Percentiles rank a stretch among this genome's conserved stretches.
These are phyloP conservation scores for Caenorhabditis latens DNA, from an alignment of 1,140 invertebrate genomes.

Conservation along the genomic window DNA sequence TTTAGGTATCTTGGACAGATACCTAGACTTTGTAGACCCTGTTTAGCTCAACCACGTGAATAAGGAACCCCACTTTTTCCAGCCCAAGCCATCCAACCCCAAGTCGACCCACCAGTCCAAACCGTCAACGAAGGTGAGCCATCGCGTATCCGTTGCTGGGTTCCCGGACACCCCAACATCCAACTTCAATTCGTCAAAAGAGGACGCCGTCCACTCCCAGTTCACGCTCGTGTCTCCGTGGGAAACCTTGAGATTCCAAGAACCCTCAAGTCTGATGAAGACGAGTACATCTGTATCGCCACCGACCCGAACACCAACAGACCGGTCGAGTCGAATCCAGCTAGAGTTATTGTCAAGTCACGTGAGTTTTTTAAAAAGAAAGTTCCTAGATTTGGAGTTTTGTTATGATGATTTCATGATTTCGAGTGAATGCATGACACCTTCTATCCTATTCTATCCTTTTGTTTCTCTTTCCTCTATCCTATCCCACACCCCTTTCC, in stretches of 20 bases:
- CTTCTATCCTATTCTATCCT: slow-evolving; percentile 13
- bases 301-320: slow-evolving; percentile 70
- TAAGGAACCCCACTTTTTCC: neutral
- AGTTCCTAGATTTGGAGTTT: no score
- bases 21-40: no score
- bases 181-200: slow-evolving; percentile 59
- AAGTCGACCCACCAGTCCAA: slow-evolving; percentile 65
- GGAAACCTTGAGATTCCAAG: slow-evolving; percentile 65
- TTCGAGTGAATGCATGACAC: neutral
- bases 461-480: neutral
- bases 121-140: slow-evolving; percentile 70
- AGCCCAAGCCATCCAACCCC: slow-evolving; percentile 65
- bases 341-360: slow-evolving; percentile 70
- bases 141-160: slow-evolving; percentile 72
- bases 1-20: no score
- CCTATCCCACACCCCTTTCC: slow-evolving; percentile 11
- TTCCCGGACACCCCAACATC: slow-evolving; percentile 68
- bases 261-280: slow-evolving; percentile 62
- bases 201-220: slow-evolving; percentile 58
- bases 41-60: neutral
- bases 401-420: neutral
- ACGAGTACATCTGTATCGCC: slow-evolving; percentile 71
- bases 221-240: slow-evolving; percentile 57
- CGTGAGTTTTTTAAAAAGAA: slow-evolving; percentile 58
- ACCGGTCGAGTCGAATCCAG: slow-evolving; percentile 70